phyloP scores from a whole-genome alignment of 1,140 invertebrate genomes.

The Atta texana region DNA sequence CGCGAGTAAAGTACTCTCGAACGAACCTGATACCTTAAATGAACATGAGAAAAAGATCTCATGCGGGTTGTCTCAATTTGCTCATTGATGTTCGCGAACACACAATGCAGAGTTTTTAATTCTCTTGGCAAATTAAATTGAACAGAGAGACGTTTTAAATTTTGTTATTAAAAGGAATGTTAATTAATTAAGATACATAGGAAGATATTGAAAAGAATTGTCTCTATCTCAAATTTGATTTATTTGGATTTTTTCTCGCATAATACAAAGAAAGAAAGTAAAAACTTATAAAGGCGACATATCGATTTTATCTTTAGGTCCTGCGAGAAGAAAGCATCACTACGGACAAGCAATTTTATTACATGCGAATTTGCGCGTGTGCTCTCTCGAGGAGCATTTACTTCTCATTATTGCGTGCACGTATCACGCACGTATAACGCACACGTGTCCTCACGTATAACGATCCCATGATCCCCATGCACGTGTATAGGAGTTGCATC shows the following conservation, averaged over 20 bases:
- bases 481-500: constrained; percentile 13
- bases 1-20: constrained; percentile 4
- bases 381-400: constrained; percentile 24
- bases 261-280: not conserved
- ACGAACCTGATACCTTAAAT: constrained; percentile 19
- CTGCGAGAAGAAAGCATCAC: not conserved
- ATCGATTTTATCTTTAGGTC: constrained; percentile 1
- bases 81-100: constrained; percentile 7
- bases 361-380: not conserved
- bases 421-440: constrained; percentile 1
- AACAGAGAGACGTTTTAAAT: not conserved
- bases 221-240: not conserved
- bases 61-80: constrained; percentile 48
- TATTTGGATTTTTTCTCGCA: not conserved
- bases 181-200: not conserved
- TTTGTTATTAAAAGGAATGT: not conserved
- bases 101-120: constrained; percentile 27
- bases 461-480: not conserved
- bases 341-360: constrained; percentile 4
- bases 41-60: constrained; percentile 32
- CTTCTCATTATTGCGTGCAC: constrained; percentile 40
- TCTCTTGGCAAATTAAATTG: not conserved
- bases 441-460: not conserved
- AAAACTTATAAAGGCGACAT: not conserved
- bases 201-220: not conserved